These are phyloP conservation scores for Melanaphis sacchari DNA, from an alignment of 1,140 invertebrate species.

Conservation along the genomic window DNA sequence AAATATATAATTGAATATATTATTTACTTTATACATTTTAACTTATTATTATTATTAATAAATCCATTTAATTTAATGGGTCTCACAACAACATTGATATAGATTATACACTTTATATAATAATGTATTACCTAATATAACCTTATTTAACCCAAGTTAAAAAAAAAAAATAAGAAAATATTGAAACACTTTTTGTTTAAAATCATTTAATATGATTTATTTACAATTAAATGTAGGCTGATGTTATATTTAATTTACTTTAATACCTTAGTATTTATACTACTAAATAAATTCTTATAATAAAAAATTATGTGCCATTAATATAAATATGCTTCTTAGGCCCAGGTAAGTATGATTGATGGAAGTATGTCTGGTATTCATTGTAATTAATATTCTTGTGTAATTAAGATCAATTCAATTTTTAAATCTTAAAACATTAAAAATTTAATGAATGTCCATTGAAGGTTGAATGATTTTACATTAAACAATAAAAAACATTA, in stretches of 20 bases:
- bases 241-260: neutral
- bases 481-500: neutral
- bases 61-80: neutral
- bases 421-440: slow-evolving; percentile 15
- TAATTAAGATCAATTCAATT: neutral
- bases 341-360: slow-evolving; percentile 23
- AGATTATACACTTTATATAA: neutral
- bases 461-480: neutral
- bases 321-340: slow-evolving; percentile 28
- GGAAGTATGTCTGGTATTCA: neutral
- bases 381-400: slow-evolving; percentile 4
- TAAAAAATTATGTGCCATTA: neutral
- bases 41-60: neutral
- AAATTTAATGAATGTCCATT: slow-evolving; percentile 17
- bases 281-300: too few species aligned
- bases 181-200: neutral
- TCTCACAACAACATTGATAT: neutral
- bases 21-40: neutral
- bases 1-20: neutral
- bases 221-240: neutral
- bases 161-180: neutral
- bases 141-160: neutral
- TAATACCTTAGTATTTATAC: neutral
- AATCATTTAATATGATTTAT: neutral
- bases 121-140: too few species aligned